phyloP scores from a whole-genome alignment of 2,888 invertebrate genomes.

The Synergus laeviventris region DNA sequence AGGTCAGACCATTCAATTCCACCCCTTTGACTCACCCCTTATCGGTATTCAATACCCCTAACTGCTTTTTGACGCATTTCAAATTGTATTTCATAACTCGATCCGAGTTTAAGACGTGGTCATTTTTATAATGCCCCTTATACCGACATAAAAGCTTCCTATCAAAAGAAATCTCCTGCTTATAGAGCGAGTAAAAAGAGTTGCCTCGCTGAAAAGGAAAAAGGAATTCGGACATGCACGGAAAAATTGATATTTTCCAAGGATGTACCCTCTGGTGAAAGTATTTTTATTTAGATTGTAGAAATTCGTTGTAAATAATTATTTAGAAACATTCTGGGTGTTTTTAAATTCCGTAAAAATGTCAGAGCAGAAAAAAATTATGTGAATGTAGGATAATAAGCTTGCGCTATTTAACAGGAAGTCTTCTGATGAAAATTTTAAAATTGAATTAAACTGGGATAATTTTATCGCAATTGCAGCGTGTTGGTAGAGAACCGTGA shows the following conservation, averaged over 20 bases:
- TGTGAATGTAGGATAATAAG: not conserved
- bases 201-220: not conserved
- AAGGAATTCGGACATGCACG: slow-evolving; percentile 3
- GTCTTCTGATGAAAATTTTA: not conserved
- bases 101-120: slow-evolving; percentile 47
- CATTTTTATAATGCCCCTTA: slow-evolving; percentile 32
- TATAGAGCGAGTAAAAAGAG: not conserved
- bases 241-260: slow-evolving; percentile 8
- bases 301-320: no score
- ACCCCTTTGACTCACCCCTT: slow-evolving; percentile 57
- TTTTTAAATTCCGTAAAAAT: no score
- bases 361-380: not conserved
- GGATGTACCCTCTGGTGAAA: not conserved
- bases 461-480: not conserved
- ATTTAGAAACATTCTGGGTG: no score
- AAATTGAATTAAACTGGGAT: slow-evolving; percentile 13
- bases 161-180: slow-evolving; percentile 25
- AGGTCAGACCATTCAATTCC: slow-evolving; percentile 59
- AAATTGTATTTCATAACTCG: slow-evolving; percentile 64
- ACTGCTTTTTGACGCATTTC: slow-evolving; percentile 65
- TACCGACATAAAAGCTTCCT: slow-evolving; percentile 26
- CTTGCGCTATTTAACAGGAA: not conserved
- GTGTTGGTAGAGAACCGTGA: slow-evolving; percentile 7
- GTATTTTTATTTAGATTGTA: not conserved
- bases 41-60: slow-evolving; percentile 64